Evolutionary conservation across 2,113 vertebrate genomes (phyloP), one percentile per base, ranked within the genome.

Genomic region (Prietella phreatophila): DNA sequence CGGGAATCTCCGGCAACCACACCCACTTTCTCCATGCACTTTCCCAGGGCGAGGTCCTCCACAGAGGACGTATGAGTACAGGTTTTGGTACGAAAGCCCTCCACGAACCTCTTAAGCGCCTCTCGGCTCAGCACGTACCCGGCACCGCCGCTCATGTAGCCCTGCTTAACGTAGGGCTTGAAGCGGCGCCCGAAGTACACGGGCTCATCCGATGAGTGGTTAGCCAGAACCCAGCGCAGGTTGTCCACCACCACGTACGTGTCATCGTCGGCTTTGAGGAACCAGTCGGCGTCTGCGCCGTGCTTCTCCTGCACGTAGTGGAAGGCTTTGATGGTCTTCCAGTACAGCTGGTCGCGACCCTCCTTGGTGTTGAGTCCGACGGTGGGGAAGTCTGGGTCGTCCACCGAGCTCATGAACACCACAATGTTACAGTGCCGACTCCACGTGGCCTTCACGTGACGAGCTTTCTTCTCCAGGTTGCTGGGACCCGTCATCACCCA

Each of bases 141-240:
- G 0, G 95, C 96, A 0, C 96, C 95, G 0, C 96, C 95, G 0
- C 95, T 96, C 95, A 97, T 96, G 92, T 96, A 97, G 60, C 97
- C 96, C 94, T 97, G 96, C 83, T 92, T 93, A 0, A 75, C 39
- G 76, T 92, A 96, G 60, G 95, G 96, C 25, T 93, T 93, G 92
- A 97, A 97, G 19, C 94, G 91, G 4, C 96, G 94, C 0, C 95
- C 95, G 9, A 96, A 94, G 85, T 96, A 96, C 56, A 97, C 20
- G 0, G 96, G 93, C 83, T 93, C 90, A 0, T 95, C 91, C 0
- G 96, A 88, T 0, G 93, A 93, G 91, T 94, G 90, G 82, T 93
- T 89, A 3, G 95, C 91, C 11, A 97, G 95, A 22, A 96, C 47
- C 96, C 93, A 94, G 0, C 94, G 93, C 81, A 97, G 91, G 92